Evolutionary conservation across 2,113 vertebrate species (phyloP).

Genomic region (Megaptera novaeangliae): DNA sequence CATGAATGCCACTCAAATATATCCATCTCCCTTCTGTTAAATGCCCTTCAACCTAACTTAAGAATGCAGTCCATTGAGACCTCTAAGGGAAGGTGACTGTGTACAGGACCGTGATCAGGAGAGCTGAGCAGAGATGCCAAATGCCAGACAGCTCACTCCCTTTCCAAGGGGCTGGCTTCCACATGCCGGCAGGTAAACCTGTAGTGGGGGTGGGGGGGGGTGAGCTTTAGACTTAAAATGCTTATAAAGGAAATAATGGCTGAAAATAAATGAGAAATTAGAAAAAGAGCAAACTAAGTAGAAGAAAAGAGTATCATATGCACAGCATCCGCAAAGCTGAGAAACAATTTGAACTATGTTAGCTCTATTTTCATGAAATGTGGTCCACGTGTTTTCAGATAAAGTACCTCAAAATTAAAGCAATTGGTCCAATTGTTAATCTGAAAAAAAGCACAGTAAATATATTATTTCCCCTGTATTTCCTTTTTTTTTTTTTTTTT

Average conservation of each 20-base stretch:
- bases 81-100: neutral
- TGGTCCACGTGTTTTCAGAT: neutral
- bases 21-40: neutral
- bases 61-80: neutral
- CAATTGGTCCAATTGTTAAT: neutral
- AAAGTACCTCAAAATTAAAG: neutral
- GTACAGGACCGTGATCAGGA: neutral
- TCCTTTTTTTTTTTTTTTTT: neutral
- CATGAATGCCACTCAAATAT: neutral
- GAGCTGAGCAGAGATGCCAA: neutral
- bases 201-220: too few species aligned
- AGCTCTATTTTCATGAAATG: neutral
- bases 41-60: neutral
- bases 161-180: neutral
- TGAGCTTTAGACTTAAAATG: neutral
- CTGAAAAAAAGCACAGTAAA: neutral
- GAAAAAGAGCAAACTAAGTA: neutral
- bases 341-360: neutral
- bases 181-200: neutral
- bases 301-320: neutral
- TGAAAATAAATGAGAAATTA: neutral
- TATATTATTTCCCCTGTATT: neutral
- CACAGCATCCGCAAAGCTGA: neutral
- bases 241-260: neutral
- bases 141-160: neutral